Base-by-base conservation (phyloP, 1,140 invertebrate genomes). In the Drosophila nasuta region DNA sequence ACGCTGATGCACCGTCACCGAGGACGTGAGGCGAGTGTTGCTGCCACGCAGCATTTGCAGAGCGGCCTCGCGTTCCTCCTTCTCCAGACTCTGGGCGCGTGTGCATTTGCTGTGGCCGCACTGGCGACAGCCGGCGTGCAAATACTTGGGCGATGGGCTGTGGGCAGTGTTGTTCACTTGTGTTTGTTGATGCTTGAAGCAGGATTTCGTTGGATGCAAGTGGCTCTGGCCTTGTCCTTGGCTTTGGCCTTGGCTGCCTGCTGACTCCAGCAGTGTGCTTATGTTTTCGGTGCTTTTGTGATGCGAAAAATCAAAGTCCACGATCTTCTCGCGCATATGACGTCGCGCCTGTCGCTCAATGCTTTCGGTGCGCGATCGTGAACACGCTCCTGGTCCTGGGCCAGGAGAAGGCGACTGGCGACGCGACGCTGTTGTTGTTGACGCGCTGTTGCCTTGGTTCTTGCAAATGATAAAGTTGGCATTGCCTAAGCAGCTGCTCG, bases 221-320 rank as follows among this genome's bases (percentile, higher is more conserved):
- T 79, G 74, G 28, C 54, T 75, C 17, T 75, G 70, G n/a, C 79
- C 5, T 13, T 13, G 20, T 17, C 46, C 20, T 20, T 75, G 70
- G n/a, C 79, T 8, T 13, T 13, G 20, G 35, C 46, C 20, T 25
- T 51, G 30, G 49, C 43, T 5, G 69, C 52, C 6, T 25, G 45
- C 52, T 52, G 71, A 49, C 52, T 83, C 85, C 41, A 81, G 25
- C 49, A 81, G 54, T 35, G 57, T 76, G 70, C 79, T 81, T 28
- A 92, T 86, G 43, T 91, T 92, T 54, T 92, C 92, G 25, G 75
- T 80, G 63, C 92, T 92, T 71, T 92, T 92, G 54, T 92, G 91
- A 66, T 92, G 91, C 45, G 89, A 92, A 68, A 92, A 92, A 67
- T 92, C 92, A 70, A 92, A 92, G n/a, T 92, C 92, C 11, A 92